These are phyloP conservation scores for Philaenus spumarius DNA, from an alignment of 1,140 invertebrate species.

Conservation along the genomic window DNA sequence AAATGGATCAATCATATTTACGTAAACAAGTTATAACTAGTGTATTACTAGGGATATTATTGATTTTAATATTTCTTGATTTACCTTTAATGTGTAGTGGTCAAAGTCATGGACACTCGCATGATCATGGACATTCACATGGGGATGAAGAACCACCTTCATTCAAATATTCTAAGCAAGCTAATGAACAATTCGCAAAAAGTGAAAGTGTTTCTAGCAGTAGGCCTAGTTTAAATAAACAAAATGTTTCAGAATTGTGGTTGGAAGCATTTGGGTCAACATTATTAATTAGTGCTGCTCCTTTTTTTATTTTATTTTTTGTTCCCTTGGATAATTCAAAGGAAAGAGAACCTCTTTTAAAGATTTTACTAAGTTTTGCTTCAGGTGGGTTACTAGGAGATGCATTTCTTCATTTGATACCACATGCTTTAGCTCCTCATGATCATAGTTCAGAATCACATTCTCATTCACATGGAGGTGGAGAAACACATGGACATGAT, in stretches of 20 bases:
- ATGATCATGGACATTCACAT: slow-evolving; percentile 39
- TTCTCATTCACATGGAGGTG: slow-evolving; percentile 37
- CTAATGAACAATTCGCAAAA: slow-evolving; percentile 47
- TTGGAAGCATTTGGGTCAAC: slow-evolving; percentile 82
- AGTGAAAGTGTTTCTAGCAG: slow-evolving; percentile 13
- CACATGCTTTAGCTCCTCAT: slow-evolving; percentile 76
- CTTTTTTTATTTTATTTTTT: slow-evolving; percentile 88
- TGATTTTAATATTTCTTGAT: slow-evolving; percentile 41
- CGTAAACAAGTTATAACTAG: slow-evolving; percentile 44
- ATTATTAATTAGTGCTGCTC: slow-evolving; percentile 86
- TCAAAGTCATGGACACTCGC: slow-evolving; percentile 35
- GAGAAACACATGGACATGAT: slow-evolving; percentile 55
- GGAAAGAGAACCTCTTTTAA: slow-evolving; percentile 76
- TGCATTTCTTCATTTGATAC: slow-evolving; percentile 94
- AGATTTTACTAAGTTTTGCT: slow-evolving; percentile 87
- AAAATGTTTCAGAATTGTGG: slow-evolving; percentile 57
- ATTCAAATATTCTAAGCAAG: slow-evolving; percentile 67
- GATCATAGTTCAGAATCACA: slow-evolving; percentile 43
- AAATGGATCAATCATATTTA: neutral
- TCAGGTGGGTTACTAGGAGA: slow-evolving; percentile 92
- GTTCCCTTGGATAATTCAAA: slow-evolving; percentile 86
- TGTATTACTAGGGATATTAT: slow-evolving; percentile 32
- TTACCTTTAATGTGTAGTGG: slow-evolving; percentile 40
- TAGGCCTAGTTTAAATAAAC: no score
- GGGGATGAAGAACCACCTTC: slow-evolving; percentile 50